Base-by-base conservation (phyloP, 2,888 invertebrate species). In the Sussaba pulchella region DNA sequence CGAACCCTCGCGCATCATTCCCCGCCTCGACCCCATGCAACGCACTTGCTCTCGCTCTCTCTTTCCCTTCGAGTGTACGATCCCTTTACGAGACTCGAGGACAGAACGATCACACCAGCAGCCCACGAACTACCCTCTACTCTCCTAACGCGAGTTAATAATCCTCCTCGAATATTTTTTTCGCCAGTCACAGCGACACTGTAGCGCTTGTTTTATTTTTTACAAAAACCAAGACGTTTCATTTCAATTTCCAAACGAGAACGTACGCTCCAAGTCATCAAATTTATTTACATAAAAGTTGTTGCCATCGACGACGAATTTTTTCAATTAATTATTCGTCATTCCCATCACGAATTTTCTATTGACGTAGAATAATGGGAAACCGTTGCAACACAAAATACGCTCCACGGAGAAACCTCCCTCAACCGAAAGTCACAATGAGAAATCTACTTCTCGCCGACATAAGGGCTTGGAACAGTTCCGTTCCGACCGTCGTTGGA, bases 71-170 rank as follows among this genome's bases (percentile, higher is more conserved):
- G 31, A 39, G 43, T 61, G 57, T 64, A 70, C 54, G 77, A 73
- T 72, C 77, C 73, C 64, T 73, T 77, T 41, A 73, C 70, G 57
- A 59, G 57, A 74, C 39, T 12, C 70, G 26, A 9, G 52, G 47
- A 54, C 67, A 71, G 52, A 69, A 74, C 66, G 47, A 71, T 41
- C 75, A 72, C 52, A 81, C 75, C 64, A 45, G 71, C 57, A 72
- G 75, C 64, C 76, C 81, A 82, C 82, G 78, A 78, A 87, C 83
- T 85, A 86, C 84, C 87, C 88, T 88, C 88, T 21, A 63, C 66
- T 52, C 59, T 59, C 66, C 77, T 90, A 89, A 90, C 89, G 89
- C 86, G 88, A 90, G 90, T 90, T 90, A 90, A 90, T 90, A 90
- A 90, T 89, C 88, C 89, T 87, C 88, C 90, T 88, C 87, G 12